Conservation (phyloP, 2,113 vertebrate genomes). For the Crotalus viridis region DNA sequence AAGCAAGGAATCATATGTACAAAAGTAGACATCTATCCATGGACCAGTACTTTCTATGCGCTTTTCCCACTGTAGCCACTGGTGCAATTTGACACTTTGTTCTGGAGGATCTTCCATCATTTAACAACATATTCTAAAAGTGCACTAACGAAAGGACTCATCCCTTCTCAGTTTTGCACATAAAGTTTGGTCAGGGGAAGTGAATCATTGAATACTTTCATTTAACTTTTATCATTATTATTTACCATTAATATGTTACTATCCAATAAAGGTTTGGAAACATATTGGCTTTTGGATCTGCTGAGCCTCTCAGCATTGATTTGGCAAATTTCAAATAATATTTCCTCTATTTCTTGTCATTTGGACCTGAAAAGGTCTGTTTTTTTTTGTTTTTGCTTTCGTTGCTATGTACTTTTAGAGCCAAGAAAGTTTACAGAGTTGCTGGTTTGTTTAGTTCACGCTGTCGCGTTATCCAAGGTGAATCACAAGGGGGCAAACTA, state of each 20-base stretch:
- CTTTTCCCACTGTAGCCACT: neutral
- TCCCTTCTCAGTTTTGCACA: neutral
- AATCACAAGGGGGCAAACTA: no score
- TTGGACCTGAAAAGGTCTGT: neutral
- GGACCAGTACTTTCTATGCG: neutral
- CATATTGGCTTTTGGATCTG: neutral
- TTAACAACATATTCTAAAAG: neutral
- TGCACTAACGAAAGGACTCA: neutral
- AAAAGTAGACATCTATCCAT: neutral
- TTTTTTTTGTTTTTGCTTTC: no score
- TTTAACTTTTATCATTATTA: neutral
- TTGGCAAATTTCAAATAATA: neutral
- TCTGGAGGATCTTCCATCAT: neutral
- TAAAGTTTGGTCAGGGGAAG: neutral
- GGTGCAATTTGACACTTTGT: neutral
- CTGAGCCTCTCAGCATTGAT: neutral
- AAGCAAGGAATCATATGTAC: neutral
- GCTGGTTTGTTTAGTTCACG: no score
- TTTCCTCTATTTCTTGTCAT: neutral
- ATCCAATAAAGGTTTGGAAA: neutral
- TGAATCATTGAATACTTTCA: neutral
- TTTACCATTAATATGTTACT: neutral
- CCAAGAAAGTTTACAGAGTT: no score
- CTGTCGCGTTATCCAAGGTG: no score
- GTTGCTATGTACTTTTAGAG: no score